Evolutionary conservation across 2,797 vertebrate genomes (phyloP), one percentile per base, ranked within the genome.

Genomic region (Aulostomus chinensis): DNA sequence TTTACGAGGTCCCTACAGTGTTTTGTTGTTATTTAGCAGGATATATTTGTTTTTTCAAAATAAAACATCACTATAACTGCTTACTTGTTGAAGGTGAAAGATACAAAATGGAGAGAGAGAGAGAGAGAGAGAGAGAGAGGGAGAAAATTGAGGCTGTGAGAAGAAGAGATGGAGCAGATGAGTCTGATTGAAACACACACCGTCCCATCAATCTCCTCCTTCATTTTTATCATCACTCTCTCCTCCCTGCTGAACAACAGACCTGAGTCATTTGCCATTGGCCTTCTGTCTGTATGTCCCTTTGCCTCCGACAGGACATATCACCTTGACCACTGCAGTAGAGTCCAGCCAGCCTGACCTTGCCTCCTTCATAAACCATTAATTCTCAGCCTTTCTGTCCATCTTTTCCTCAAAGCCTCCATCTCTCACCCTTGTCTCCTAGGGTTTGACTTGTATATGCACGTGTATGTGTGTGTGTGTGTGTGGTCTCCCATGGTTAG

Each of bases 251-350:
- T 68, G 81, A 48, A 82, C 53, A 61, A 73, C 83, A 80, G 71
- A 83, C 75, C 67, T 31, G 58, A 74, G 69, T 85, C 79, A 84
- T 86, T 84, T 86, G 77, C 81, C 58, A 71, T 6, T 50, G 58
- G 68, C 61, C 47, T 21, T 42, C 38, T 72, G 26, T 58, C 32
- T 9, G 39, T 37, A 68, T 70, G 48, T 73, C 68, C 56, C 49
- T 72, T 45, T 34, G 47, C 79, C 17, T 42, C 76, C 45, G 40
- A 76, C 73, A 71, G 59, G 65, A 80, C 66, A 74, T 75, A 85
- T 93, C 87, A 95, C 96, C 93, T 95, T 95, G 76, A 94, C 93
- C 86, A 92, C 88, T 25, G 86, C 89, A 76, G 90, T 90, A 78
- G 90, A 93, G 68, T 86, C 83, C 36, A 90, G 90, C 69, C 75